Conservation (phyloP, 2,888 invertebrate genomes). For the Phania funesta region DNA sequence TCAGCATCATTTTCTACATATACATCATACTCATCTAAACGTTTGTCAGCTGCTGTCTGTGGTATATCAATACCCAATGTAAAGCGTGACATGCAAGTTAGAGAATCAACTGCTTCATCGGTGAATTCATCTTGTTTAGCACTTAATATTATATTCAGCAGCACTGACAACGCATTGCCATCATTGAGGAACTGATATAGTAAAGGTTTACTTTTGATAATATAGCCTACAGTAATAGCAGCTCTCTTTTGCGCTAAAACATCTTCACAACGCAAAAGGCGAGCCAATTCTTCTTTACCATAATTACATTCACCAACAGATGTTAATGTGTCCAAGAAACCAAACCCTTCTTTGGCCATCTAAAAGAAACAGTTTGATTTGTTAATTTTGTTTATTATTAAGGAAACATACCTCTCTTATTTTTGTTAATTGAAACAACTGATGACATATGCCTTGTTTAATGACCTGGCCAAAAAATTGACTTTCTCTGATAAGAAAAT, state of each 20-base stretch:
- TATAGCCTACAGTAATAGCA: slow-evolving; percentile 78
- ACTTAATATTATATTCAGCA: slow-evolving; percentile 76
- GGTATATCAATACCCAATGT: slow-evolving; percentile 76
- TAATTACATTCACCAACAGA: slow-evolving; percentile 80
- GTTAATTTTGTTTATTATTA: neutral
- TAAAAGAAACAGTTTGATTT: slow-evolving; percentile 55
- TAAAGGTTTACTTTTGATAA: slow-evolving; percentile 76
- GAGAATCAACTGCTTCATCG: slow-evolving; percentile 77
- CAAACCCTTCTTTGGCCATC: slow-evolving; percentile 76
- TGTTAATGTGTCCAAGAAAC: slow-evolving; percentile 77
- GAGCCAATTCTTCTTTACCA: slow-evolving; percentile 78
- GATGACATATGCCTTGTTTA: slow-evolving; percentile 77
- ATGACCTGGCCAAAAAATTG: slow-evolving; percentile 79
- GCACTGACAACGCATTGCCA: slow-evolving; percentile 75
- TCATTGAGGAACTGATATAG: slow-evolving; percentile 78
- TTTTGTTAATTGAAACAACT: slow-evolving; percentile 77
- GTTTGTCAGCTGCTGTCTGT: slow-evolving; percentile 64
- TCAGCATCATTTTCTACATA: slow-evolving; percentile 61
- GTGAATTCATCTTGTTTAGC: slow-evolving; percentile 75
- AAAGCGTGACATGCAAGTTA: slow-evolving; percentile 76
- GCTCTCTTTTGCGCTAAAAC: slow-evolving; percentile 75
- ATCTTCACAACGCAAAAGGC: slow-evolving; percentile 76
- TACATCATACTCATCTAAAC: slow-evolving; percentile 70
- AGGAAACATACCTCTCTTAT: slow-evolving; percentile 72
- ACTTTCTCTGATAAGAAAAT: slow-evolving; percentile 74